A percentile compares a stretch with the other conserved stretches of the same genome.
Conservation (phyloP, 1,140 invertebrate species). For the Sarcophaga bullata region DNA sequence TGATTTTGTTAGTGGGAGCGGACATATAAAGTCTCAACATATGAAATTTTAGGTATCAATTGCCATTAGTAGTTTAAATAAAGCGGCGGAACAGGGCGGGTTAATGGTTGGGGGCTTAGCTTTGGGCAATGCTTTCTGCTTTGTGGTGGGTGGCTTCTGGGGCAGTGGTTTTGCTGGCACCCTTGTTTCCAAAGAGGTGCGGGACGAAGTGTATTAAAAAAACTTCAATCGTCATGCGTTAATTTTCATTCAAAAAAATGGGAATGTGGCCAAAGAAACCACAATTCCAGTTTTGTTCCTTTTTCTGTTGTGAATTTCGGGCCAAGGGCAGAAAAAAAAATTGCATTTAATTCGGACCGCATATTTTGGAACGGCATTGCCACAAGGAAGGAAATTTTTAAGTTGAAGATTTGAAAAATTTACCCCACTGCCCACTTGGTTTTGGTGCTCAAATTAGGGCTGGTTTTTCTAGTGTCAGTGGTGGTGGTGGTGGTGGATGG, state of each 20-base stretch:
- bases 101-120: constrained; percentile 43
- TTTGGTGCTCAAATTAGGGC: constrained; percentile 27
- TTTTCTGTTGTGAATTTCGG: constrained; percentile 81
- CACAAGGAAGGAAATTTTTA: constrained; percentile 77
- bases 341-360: constrained; percentile 86
- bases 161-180: constrained; percentile 68
- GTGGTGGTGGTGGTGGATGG: constrained; percentile 48
- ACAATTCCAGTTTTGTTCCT: constrained; percentile 84
- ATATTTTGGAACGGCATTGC: constrained; percentile 89
- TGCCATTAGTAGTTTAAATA: constrained; percentile 64
- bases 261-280: constrained; percentile 88
- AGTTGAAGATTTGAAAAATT: constrained; percentile 60
- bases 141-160: constrained; percentile 45
- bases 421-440: constrained; percentile 42
- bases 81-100: constrained; percentile 46
- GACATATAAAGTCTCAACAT: constrained; percentile 60
- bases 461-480: constrained; percentile 42
- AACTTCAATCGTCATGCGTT: constrained; percentile 84
- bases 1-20: constrained; percentile 63
- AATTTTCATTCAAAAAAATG: constrained; percentile 89
- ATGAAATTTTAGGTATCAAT: constrained; percentile 61
- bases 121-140: background rate
- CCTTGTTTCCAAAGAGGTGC: constrained; percentile 83
- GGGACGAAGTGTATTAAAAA: constrained; percentile 84
- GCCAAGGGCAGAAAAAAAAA: constrained; percentile 87